Evolutionary conservation across 2,113 vertebrate species (phyloP).

Genomic region (Oxyura jamaicensis): DNA sequence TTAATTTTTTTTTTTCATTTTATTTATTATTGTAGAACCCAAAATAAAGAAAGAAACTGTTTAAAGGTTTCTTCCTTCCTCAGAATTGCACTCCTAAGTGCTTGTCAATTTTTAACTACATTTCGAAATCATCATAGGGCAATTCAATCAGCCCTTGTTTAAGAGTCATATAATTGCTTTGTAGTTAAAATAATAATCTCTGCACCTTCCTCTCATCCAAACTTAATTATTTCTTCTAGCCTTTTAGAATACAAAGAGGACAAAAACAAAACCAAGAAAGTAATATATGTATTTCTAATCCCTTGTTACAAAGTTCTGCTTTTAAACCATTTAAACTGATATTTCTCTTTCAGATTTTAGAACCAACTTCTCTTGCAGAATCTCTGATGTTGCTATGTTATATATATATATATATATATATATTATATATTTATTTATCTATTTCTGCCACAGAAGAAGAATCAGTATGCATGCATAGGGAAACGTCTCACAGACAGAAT

Average conservation of each 20-base stretch:
- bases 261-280: not conserved
- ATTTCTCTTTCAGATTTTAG: not conserved
- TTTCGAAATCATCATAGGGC: not conserved
- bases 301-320: not conserved
- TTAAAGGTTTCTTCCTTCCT: not conserved
- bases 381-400: not conserved
- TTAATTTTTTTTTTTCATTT: not conserved
- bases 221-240: not conserved
- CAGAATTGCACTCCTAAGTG: not conserved
- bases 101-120: not conserved
- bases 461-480: accelerated
- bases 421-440: not conserved
- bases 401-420: too few species aligned
- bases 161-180: not conserved
- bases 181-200: not conserved
- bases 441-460: not conserved
- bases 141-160: not conserved
- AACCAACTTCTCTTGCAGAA: not conserved
- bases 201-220: not conserved
- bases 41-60: not conserved
- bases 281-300: not conserved
- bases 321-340: not conserved
- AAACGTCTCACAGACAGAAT: not conserved
- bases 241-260: not conserved
- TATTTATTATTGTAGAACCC: not conserved